Evolutionary conservation across 2,797 vertebrate species (phyloP).

Genomic region (Danionella dracula): DNA sequence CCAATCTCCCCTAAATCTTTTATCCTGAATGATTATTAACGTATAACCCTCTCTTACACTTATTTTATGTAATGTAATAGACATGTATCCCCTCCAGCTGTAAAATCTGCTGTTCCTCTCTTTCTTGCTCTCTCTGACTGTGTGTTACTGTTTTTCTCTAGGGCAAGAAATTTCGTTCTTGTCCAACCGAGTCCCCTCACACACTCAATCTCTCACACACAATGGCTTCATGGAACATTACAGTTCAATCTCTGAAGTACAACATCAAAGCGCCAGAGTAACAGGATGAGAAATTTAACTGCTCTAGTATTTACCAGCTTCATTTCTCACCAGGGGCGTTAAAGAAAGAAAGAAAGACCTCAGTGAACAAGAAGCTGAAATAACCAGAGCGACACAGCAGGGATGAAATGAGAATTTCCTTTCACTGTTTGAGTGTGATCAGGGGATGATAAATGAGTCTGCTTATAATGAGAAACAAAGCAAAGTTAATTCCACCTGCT

Average conservation of each 20-base stretch:
- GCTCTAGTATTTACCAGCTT: not conserved
- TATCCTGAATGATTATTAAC: no score
- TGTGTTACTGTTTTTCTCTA: not conserved
- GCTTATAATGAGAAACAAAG: constrained; percentile 4
- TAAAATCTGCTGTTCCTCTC: not conserved
- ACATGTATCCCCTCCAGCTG: not conserved
- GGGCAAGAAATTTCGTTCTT: constrained; percentile 2
- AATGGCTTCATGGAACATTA: constrained; percentile 14
- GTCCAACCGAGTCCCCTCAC: not conserved
- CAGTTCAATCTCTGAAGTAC: constrained; percentile 14
- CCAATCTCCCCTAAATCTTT: no score
- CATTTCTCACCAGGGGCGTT: not conserved
- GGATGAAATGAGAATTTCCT: constrained; percentile 1
- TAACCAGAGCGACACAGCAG: not conserved
- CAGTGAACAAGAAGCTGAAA: not conserved
- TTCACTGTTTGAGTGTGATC: not conserved
- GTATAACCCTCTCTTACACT: no score
- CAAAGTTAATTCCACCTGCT: not conserved
- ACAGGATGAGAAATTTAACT: constrained; percentile 14
- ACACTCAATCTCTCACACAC: not conserved
- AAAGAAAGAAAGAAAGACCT: not conserved
- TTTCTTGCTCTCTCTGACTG: not conserved
- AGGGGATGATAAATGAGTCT: not conserved
- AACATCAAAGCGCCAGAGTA: not conserved
- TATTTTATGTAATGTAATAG: not conserved